phyloP scores from a whole-genome alignment of 2,888 invertebrate genomes.

The Orchesellides sinensis region DNA sequence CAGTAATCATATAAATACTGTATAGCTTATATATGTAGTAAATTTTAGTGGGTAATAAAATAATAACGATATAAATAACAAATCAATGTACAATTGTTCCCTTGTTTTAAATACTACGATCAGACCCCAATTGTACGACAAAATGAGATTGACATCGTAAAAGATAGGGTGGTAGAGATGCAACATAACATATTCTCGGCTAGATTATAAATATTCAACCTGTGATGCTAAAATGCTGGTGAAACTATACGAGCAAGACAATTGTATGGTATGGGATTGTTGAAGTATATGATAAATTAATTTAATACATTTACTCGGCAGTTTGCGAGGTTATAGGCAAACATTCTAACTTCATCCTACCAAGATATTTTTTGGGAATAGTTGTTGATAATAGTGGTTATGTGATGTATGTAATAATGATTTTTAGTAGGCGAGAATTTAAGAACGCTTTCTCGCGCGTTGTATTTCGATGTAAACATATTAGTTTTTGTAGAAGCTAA shows the following conservation, averaged over 20 bases:
- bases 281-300: not conserved
- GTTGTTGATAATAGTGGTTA: not conserved
- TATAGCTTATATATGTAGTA: not conserved
- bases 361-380: not conserved
- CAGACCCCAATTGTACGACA: too few relatives aligned
- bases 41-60: not conserved
- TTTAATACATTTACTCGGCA: too few relatives aligned
- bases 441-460: too few relatives aligned
- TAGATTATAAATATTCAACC: slow-evolving; percentile 2
- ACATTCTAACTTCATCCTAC: not conserved
- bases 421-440: too few relatives aligned
- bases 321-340: too few relatives aligned
- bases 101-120: too few relatives aligned
- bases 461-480: slow-evolving; percentile 25
- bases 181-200: too few relatives aligned
- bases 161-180: not conserved
- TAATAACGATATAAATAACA: not conserved
- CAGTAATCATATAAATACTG: slow-evolving; percentile 11
- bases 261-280: not conserved
- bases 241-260: not conserved
- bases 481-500: slow-evolving; percentile 28
- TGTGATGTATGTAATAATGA: not conserved
- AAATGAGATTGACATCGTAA: too few relatives aligned
- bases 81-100: slow-evolving; percentile 29
- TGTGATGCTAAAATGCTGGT: not conserved